Base-by-base conservation (phyloP, 2,113 vertebrate species). In the Amphiprion percula region DNA sequence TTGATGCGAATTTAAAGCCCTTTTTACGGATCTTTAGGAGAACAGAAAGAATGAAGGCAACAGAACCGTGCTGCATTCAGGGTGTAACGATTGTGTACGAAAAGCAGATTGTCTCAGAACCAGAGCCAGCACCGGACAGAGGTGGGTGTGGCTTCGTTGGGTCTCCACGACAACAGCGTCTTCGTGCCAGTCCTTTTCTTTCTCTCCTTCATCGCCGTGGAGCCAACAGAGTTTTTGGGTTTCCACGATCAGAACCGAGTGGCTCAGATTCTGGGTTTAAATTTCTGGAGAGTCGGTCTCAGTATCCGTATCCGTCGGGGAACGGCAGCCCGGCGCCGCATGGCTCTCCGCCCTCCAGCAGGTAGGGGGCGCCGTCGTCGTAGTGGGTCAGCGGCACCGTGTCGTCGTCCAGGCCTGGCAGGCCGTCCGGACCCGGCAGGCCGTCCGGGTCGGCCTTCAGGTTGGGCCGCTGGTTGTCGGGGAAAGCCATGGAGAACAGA, bases 401-500 rank as follows among this genome's bases (percentile, higher is more conserved):
- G 84, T 99, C 97, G 2, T 98, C 97, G 28, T 99, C 97, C 44
- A 87, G 75, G 2, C 88, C 85, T 0, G 88, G 87, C 70, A 95
- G 78, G 80, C 91, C 58, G 82, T 98, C 97, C 0, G 95, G 95
- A 2, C 88, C 85, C 0, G 88, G 87, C 70, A 95, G 78, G 82
- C 91, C 58, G 81, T 98, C 97, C 0, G 95, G 95, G 91, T 99
- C 98, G 0, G 93, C 94, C 92, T 98, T 99, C 91, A 99, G 94
- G 92, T 95, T 97, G 2, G 97, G 97, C 82, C 97, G 95, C 90
- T 98, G 98, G 93, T 98, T 98, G 94, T 99, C 98, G 0, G 98
- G 97, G 85, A 99, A 99, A 54, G 97, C 97, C 97, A 99, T 98
- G 83, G 97, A 99, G 77, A 99, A 99, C 21, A 99, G 96, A 4